Conservation (phyloP, 2,797 vertebrate genomes). For the Eulemur albifrons region DNA sequence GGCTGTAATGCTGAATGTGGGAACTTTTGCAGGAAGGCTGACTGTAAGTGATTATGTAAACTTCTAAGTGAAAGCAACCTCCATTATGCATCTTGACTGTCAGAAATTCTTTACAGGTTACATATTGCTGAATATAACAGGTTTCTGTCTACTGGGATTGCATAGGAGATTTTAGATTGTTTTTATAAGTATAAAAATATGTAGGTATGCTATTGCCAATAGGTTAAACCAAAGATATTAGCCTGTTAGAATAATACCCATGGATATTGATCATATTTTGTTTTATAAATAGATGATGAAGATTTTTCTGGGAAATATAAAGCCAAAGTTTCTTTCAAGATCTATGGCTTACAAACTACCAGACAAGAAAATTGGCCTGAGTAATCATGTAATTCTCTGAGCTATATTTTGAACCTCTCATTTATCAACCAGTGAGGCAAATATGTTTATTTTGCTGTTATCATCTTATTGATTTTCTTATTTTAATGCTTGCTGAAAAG, state of each 20-base stretch:
- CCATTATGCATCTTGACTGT: background rate
- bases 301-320: background rate
- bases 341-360: background rate
- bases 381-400: background rate
- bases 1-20: constrained; percentile 20
- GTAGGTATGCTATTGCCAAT: background rate
- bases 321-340: constrained; percentile 7
- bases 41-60: constrained; percentile 54
- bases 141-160: background rate
- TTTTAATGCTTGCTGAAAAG: background rate
- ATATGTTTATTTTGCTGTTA: background rate
- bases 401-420: background rate
- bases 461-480: background rate
- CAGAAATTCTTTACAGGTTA: constrained; percentile 25
- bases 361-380: background rate
- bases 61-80: constrained; percentile 34
- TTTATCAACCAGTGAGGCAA: background rate
- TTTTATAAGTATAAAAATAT: constrained; percentile 24
- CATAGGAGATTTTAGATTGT: background rate
- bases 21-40: constrained; percentile 31
- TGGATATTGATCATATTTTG: background rate
- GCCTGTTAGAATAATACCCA: background rate
- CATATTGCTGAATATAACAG: background rate
- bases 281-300: background rate
- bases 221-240: background rate